These are phyloP conservation scores for Phenganax marumi DNA, from an alignment of 92 coral and sea anemone species.

Conservation along the genomic window DNA sequence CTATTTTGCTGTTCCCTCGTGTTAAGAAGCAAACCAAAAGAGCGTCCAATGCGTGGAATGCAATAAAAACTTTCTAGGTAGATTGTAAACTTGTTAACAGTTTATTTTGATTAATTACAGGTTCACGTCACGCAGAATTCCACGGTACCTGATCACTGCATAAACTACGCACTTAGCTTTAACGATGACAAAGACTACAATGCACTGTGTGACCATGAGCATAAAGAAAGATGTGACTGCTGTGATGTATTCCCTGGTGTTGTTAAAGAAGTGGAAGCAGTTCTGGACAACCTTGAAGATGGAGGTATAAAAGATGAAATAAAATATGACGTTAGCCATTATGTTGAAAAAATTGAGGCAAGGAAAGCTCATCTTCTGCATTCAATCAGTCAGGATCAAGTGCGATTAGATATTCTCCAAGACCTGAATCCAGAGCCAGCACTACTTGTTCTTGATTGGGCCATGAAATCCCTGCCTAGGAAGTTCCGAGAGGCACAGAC, in stretches of 20 bases:
- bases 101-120: neutral
- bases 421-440: neutral
- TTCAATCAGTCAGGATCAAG: constrained; percentile 26
- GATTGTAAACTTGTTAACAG: too few species aligned
- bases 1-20: too few species aligned
- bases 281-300: neutral
- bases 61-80: too few species aligned
- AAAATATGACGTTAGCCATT: constrained; percentile 21
- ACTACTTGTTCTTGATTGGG: constrained; percentile 31
- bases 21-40: too few species aligned
- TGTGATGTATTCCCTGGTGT: constrained; percentile 1
- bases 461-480: constrained; percentile 31
- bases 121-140: constrained; percentile 6
- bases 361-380: constrained; percentile 31
- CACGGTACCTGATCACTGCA: constrained; percentile 1
- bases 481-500: constrained; percentile 17
- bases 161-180: neutral
- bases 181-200: neutral
- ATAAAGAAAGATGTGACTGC: constrained; percentile 7
- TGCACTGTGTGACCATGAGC: neutral
- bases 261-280: neutral
- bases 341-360: neutral
- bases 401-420: constrained; percentile 11
- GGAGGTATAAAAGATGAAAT: neutral
- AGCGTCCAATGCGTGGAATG: too few species aligned